Evolutionary conservation across 2,113 vertebrate genomes (phyloP).

Genomic region (Sterna hirundo): DNA sequence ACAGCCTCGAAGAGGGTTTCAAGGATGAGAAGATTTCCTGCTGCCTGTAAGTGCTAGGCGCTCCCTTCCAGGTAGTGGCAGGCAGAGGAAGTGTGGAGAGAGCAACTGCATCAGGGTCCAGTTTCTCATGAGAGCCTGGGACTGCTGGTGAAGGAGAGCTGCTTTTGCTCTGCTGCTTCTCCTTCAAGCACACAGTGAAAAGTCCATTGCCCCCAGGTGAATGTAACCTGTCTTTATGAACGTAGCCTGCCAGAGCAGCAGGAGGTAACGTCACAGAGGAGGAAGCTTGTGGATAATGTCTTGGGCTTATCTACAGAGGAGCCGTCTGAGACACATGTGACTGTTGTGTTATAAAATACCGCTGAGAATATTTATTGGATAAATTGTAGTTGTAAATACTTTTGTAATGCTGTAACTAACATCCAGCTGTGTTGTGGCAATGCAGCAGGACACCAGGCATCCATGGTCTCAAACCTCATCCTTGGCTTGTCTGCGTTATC

Average conservation of each 20-base stretch:
- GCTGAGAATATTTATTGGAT: background rate
- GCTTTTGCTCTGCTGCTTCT: background rate
- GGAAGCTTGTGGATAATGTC: background rate
- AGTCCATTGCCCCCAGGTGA: background rate
- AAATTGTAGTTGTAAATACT: background rate
- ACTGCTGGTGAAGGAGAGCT: background rate
- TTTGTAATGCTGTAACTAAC: background rate
- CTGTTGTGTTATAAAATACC: background rate
- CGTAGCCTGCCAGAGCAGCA: background rate
- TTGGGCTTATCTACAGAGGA: background rate
- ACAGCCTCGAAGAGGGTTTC: background rate
- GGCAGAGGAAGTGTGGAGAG: background rate
- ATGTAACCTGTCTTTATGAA: background rate
- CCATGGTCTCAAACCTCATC: background rate
- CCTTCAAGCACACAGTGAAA: background rate
- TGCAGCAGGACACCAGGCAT: background rate
- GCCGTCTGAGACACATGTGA: background rate
- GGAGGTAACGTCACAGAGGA: background rate
- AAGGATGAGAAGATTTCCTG: background rate
- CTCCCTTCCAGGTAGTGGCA: background rate
- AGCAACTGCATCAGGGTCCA: background rate
- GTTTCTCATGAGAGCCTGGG: background rate
- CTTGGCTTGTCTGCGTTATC: background rate
- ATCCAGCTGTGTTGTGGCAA: background rate
- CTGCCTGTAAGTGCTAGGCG: background rate